Conservation (phyloP, 2,113 vertebrate species). For the Campylomormyrus tamandua region DNA sequence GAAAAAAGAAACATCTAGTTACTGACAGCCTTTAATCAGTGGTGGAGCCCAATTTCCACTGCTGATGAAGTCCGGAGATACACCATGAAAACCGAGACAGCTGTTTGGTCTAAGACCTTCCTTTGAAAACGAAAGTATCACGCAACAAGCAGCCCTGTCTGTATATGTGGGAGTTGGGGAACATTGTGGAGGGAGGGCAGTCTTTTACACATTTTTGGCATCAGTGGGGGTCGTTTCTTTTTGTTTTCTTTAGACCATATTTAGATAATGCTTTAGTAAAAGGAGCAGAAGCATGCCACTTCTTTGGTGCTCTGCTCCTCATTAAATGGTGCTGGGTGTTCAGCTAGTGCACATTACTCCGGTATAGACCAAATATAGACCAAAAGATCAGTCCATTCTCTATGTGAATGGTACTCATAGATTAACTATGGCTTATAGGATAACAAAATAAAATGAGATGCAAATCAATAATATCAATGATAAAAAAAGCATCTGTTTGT, state of each 20-base stretch:
- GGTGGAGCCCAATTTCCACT: not conserved
- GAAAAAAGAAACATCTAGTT: not conserved
- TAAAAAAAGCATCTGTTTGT: not conserved
- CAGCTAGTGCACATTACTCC: not conserved
- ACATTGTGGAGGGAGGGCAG: not conserved
- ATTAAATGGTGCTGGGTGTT: not conserved
- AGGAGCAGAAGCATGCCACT: not conserved
- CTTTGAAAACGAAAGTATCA: not conserved
- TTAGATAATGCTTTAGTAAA: not conserved
- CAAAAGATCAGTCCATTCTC: not conserved
- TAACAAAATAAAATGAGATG: not conserved
- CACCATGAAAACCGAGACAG: not conserved
- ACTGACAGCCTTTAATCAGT: slow-evolving; percentile 24
- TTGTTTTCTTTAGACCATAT: not conserved
- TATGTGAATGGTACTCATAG: not conserved
- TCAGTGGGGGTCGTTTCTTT: not conserved
- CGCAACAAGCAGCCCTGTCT: not conserved
- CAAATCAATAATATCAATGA: not conserved
- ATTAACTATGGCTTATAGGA: not conserved
- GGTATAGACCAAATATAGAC: not conserved
- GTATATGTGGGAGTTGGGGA: not conserved
- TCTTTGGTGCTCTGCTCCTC: not conserved
- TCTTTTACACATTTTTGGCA: slow-evolving; percentile 2
- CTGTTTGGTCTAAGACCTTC: not conserved
- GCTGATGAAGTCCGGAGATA: not conserved